These are phyloP conservation scores for Amblyraja radiata DNA, from an alignment of 2,797 vertebrate genomes.

Conservation along the genomic window DNA sequence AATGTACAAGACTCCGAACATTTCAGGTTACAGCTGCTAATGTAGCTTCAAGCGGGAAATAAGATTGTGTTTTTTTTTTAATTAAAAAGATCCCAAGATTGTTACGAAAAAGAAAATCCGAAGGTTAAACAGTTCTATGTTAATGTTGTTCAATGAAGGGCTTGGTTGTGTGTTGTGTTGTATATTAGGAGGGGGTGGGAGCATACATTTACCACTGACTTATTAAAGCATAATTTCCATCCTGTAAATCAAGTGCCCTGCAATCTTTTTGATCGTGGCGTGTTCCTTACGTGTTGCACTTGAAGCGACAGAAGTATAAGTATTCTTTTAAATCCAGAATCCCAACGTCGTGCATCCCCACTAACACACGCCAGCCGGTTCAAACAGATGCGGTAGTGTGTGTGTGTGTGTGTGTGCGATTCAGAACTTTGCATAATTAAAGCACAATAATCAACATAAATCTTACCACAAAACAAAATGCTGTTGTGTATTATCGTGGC, in stretches of 20 bases:
- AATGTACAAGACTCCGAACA: not conserved
- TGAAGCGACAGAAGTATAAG: not conserved
- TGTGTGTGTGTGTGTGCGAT: not conserved
- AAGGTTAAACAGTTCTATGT: not conserved
- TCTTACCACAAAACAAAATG: conserved; percentile 8
- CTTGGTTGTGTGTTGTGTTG: not conserved
- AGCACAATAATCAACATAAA: not conserved
- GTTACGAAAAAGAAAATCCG: not conserved
- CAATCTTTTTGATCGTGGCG: not conserved
- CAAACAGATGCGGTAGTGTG: not conserved
- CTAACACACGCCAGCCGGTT: not conserved
- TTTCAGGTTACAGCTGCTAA: not conserved
- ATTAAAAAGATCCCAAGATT: not conserved
- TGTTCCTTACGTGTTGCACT: not conserved
- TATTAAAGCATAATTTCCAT: not conserved
- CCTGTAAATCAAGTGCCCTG: too few relatives aligned
- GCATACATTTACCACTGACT: not conserved
- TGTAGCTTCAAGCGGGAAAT: not conserved
- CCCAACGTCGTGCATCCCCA: not conserved
- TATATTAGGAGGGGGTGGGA: not conserved
- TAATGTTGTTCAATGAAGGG: too few relatives aligned
- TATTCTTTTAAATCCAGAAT: too few relatives aligned
- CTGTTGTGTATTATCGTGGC: not conserved
- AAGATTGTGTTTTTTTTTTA: not conserved
- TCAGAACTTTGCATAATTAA: not conserved